Evolutionary conservation across 2,797 vertebrate species (phyloP).

Genomic region (Pelodytes ibericus): DNA sequence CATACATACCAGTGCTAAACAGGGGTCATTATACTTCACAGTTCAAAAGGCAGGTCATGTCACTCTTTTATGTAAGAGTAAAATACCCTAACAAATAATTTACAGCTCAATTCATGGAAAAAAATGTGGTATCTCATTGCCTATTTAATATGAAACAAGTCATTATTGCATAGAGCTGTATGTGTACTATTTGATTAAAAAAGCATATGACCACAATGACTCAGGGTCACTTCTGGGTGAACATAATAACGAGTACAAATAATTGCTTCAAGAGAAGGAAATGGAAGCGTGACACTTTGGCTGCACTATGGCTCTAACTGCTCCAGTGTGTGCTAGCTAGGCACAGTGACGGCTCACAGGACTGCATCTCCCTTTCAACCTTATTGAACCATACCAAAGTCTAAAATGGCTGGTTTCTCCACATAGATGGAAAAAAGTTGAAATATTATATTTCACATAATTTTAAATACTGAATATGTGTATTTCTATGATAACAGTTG

Average conservation of each 20-base stretch:
- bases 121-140: neutral
- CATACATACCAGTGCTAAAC: neutral
- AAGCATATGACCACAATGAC: too few species aligned
- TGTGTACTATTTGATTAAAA: neutral
- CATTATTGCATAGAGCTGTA: neutral
- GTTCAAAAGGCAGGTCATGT: neutral
- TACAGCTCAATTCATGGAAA: neutral
- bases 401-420: too few species aligned
- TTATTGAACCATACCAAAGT: too few species aligned
- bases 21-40: neutral
- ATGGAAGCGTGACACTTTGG: neutral
- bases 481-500: too few species aligned
- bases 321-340: too few species aligned
- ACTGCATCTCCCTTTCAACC: too few species aligned
- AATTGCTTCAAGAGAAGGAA: neutral
- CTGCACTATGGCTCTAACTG: too few species aligned
- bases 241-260: neutral
- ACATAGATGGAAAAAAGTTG: too few species aligned
- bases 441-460: too few species aligned
- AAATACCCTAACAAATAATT: neutral
- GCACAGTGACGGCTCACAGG: too few species aligned
- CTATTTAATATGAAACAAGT: neutral
- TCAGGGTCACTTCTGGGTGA: neutral
- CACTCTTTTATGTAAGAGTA: neutral
- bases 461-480: too few species aligned